Base-by-base conservation (phyloP, 2,888 invertebrate genomes). In the Platycheirus albimanus region DNA sequence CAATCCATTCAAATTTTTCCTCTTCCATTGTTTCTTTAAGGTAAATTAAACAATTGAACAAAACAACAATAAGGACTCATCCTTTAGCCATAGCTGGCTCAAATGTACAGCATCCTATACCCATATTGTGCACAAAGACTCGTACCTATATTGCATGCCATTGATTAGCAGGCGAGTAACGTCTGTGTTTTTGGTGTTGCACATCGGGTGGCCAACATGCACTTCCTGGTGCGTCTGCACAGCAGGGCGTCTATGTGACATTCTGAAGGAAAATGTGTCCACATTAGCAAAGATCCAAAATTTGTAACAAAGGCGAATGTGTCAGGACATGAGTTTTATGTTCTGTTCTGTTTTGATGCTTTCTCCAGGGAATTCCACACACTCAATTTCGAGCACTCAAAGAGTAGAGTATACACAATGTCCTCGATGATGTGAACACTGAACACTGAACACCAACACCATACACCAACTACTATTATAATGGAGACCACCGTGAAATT, bases 401-500 rank as follows among this genome's bases (percentile, higher is more conserved):
- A 75, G 15, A 64, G n/a, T n/a, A n/a, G n/a, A 45, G 38, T 11
- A 54, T 51, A 49, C 67, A 76, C 66, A 80, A 80, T 76, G 71
- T 81, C 66, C 66, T 69, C 74, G 63, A 78, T 83, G 72, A 78
- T 83, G 72, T 83, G 83, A n/a, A n/a, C n/a, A n/a, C n/a, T n/a
- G n/a, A n/a, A n/a, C n/a, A n/a, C n/a, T n/a, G n/a, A n/a, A n/a
- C n/a, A n/a, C n/a, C n/a, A n/a, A n/a, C n/a, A n/a, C n/a, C n/a
- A n/a, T 83, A 74, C 78, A 78, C 61, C 63, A 47, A 78, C 41
- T 45, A n/a, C n/a, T n/a, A n/a, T n/a, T n/a, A n/a, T n/a, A n/a
- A n/a, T 58, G 69, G 41, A 74, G 83, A 83, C 83, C 83, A 83
- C 83, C 83, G 72, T 83, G 83, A 83, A 83, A 83, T 83, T 78